A percentile compares a stretch with the other conserved stretches of the same genome.
Evolutionary conservation across 2,888 invertebrate species (phyloP).

Genomic region (Plebejus argus): DNA sequence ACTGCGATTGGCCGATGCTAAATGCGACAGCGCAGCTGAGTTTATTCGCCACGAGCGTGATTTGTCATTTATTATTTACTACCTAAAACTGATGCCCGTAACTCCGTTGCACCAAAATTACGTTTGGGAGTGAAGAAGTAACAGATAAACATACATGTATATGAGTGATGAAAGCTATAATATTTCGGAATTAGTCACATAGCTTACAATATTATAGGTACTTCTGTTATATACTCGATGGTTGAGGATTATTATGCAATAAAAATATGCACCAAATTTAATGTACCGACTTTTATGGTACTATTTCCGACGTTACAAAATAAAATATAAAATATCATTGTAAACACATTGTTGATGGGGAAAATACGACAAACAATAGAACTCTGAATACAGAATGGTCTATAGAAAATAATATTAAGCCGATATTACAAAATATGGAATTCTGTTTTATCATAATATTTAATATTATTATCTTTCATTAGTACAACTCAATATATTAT

Average conservation of each 20-base stretch:
- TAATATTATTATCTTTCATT: not conserved
- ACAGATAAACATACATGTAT: too few relatives aligned
- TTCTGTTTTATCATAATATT: not conserved
- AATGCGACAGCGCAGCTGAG: too few relatives aligned
- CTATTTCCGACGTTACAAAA: not conserved
- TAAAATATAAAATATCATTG: slow-evolving; percentile 9
- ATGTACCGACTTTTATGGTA: not conserved
- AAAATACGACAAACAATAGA: not conserved
- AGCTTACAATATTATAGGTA: too few relatives aligned
- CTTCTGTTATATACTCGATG: not conserved
- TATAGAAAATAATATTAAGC: not conserved
- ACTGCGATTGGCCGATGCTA: too few relatives aligned
- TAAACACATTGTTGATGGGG: not conserved
- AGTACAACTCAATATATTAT: too few relatives aligned
- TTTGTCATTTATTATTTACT: too few relatives aligned
- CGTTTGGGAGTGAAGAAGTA: too few relatives aligned
- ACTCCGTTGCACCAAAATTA: too few relatives aligned
- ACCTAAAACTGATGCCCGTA: too few relatives aligned
- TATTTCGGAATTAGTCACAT: too few relatives aligned
- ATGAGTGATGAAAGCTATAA: too few relatives aligned
- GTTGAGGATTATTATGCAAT: not conserved
- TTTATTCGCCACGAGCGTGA: too few relatives aligned
- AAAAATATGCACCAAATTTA: not conserved
- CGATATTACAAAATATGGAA: not conserved
- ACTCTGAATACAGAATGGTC: not conserved